phyloP scores from a whole-genome alignment of 1,140 invertebrate genomes.

The Hypsibius dujardini region DNA sequence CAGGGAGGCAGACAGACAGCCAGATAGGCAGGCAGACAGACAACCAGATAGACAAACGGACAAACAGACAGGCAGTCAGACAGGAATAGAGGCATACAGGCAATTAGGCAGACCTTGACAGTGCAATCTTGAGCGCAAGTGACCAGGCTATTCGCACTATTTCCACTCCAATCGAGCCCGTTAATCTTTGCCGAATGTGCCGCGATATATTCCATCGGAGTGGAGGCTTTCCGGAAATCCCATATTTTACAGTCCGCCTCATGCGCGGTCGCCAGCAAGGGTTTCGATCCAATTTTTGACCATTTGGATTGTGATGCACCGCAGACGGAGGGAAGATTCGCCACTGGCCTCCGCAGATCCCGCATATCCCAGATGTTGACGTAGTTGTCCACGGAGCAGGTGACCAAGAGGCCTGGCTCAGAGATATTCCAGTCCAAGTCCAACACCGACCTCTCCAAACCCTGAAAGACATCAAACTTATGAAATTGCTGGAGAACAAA shows the following conservation, averaged over 20 bases:
- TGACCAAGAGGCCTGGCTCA: conserved; percentile 69
- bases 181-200: conserved; percentile 81
- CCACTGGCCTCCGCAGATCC: conserved; percentile 56
- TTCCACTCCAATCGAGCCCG: conserved; percentile 78
- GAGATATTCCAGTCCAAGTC: conserved; percentile 80
- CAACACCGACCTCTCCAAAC: conserved; percentile 7
- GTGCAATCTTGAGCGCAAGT: conserved; percentile 82
- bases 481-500: neutral
- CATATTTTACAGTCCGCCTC: conserved; percentile 85
- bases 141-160: conserved; percentile 62
- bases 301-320: conserved; percentile 83
- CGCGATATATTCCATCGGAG: conserved; percentile 73
- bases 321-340: conserved; percentile 59
- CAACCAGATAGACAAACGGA: no score
- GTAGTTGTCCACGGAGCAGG: conserved; percentile 79
- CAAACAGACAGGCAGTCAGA: no score
- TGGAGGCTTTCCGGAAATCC: conserved; percentile 59
- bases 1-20: no score
- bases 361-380: conserved; percentile 81
- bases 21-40: no score
- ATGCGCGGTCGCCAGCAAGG: conserved; percentile 75
- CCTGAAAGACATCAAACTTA: neutral
- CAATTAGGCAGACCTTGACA: conserved; percentile 43
- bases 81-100: no score
- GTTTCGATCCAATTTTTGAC: conserved; percentile 55